These are phyloP conservation scores for Pholis gunnellus DNA, from an alignment of 2,113 vertebrate genomes.

Conservation along the genomic window DNA sequence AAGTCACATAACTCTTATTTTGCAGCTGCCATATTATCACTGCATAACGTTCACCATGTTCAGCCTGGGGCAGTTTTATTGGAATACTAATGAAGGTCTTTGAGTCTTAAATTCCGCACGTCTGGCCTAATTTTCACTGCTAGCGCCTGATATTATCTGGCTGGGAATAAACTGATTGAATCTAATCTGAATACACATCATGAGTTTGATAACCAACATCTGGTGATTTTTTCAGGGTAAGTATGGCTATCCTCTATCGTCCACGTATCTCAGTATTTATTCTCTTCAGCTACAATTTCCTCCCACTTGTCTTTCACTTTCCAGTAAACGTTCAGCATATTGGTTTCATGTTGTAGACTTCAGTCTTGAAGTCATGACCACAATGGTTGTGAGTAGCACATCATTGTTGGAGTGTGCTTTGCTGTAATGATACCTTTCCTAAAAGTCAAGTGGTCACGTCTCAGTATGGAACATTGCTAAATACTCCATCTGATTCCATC, in stretches of 20 bases:
- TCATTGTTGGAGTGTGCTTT: slow-evolving; percentile 5
- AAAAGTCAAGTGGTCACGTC: slow-evolving; percentile 1
- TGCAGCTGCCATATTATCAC: neutral
- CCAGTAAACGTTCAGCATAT: neutral
- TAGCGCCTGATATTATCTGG: slow-evolving; percentile 19
- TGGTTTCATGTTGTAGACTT: slow-evolving; percentile 18
- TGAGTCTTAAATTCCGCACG: slow-evolving; percentile 47
- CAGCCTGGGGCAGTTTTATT: slow-evolving; percentile 21
- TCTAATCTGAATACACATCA: slow-evolving; percentile 44
- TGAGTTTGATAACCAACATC: slow-evolving; percentile 25
- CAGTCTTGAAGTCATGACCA: neutral
- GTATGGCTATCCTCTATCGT: neutral
- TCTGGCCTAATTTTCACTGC: slow-evolving; percentile 57
- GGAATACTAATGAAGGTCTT: slow-evolving; percentile 35
- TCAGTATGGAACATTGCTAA: slow-evolving; percentile 30
- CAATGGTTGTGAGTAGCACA: neutral
- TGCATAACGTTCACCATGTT: neutral
- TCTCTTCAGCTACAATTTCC: neutral
- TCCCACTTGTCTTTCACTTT: neutral
- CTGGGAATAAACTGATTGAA: slow-evolving; percentile 39
- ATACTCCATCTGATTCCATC: neutral
- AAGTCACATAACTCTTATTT: neutral
- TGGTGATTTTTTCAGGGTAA: neutral
- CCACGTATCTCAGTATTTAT: neutral
- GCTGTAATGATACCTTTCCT: slow-evolving; percentile 25